These are phyloP conservation scores for Hydrotaea cyrtoneurina DNA, from an alignment of 2,888 invertebrate genomes.

Conservation along the genomic window DNA sequence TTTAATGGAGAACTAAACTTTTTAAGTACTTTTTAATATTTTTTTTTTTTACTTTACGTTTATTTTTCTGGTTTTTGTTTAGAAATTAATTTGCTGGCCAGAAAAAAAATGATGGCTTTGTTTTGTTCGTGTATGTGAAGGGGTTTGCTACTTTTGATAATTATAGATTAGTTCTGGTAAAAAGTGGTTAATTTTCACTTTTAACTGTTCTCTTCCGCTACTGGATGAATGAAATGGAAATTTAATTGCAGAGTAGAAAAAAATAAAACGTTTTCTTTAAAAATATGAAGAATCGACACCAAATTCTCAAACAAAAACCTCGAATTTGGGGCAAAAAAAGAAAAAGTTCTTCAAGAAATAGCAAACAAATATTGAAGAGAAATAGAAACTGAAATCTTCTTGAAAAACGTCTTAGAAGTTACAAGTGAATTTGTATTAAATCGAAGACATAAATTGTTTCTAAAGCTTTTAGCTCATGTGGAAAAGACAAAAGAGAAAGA, in stretches of 20 bases:
- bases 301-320: background rate
- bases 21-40: background rate
- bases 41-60: too few relatives aligned
- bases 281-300: background rate
- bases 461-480: too few relatives aligned
- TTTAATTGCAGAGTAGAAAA: background rate
- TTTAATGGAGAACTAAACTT: background rate
- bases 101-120: background rate
- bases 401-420: too few relatives aligned
- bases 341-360: too few relatives aligned
- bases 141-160: background rate
- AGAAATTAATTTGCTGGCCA: background rate
- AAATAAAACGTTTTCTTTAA: background rate
- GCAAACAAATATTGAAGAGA: background rate
- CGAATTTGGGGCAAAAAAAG: background rate
- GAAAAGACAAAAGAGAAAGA: too few relatives aligned
- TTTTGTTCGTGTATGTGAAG: background rate
- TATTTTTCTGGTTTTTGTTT: background rate
- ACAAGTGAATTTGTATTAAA: too few relatives aligned
- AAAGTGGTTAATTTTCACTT: constrained; percentile 4
- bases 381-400: too few relatives aligned
- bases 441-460: too few relatives aligned
- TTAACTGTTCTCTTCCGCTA: background rate
- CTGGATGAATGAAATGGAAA: constrained; percentile 15
- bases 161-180: background rate